Evolutionary conservation across 2,113 vertebrate species (phyloP).

Genomic region (Oncorhynchus masou): DNA sequence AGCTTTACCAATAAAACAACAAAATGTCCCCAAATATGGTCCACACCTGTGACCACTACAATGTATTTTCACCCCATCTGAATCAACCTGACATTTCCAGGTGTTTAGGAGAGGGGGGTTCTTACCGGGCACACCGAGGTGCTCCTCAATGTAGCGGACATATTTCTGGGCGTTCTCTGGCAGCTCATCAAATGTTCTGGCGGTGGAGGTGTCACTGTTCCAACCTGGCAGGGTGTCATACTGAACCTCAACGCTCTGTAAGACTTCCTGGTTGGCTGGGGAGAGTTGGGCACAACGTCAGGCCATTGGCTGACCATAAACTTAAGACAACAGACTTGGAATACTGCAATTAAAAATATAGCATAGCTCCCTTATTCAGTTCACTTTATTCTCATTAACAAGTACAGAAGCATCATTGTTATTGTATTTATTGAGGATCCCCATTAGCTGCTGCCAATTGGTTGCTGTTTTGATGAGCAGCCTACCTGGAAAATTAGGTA

Average conservation of each 20-base stretch:
- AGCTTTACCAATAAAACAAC: not conserved
- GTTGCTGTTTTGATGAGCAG: not conserved
- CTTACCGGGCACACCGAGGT: conserved; percentile 89
- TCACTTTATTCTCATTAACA: not conserved
- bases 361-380: not conserved
- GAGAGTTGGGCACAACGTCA: not conserved
- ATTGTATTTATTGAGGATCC: not conserved
- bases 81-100: no score
- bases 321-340: no score
- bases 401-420: not conserved
- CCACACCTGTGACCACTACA: not conserved
- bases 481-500: conserved; percentile 97
- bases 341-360: no score
- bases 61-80: no score
- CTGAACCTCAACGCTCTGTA: conserved; percentile 92
- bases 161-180: conserved; percentile 94
- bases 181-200: conserved; percentile 86
- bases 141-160: conserved; percentile 86
- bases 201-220: conserved; percentile 87
- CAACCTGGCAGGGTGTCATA: conserved; percentile 93
- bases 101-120: not conserved
- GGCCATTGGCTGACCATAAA: not conserved
- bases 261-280: conserved; percentile 94
- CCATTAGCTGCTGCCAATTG: not conserved
- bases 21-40: not conserved